phyloP scores from a whole-genome alignment of 2,888 invertebrate species.

The Rapana venosa region DNA sequence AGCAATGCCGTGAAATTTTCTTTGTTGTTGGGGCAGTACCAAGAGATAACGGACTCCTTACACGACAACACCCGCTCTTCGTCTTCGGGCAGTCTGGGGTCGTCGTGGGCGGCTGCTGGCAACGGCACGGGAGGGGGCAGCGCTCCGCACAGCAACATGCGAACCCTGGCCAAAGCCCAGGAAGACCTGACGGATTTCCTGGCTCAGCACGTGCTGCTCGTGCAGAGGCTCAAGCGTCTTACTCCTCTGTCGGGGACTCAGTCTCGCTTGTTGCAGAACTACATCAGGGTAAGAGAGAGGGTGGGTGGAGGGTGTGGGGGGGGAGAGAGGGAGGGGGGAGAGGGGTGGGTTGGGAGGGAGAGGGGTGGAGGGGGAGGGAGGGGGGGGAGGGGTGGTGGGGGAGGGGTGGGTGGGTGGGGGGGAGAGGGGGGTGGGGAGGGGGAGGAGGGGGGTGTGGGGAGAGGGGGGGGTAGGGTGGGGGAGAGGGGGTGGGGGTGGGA shows the following conservation, averaged over 20 bases:
- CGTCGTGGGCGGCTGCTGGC: no score
- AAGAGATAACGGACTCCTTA: conserved; percentile 63
- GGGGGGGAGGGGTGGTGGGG: not conserved
- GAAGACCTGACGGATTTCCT: conserved; percentile 68
- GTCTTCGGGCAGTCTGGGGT: not conserved
- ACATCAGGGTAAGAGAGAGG: conserved; percentile 59
- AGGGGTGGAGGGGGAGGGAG: no score
- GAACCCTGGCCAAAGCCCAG: conserved; percentile 70
- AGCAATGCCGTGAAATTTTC: no score
- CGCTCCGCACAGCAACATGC: conserved; percentile 59
- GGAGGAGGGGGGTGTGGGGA: no score
- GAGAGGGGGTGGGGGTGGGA: no score
- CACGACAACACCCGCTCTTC: conserved; percentile 57
- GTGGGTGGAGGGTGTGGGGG: not conserved
- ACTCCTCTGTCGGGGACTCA: conserved; percentile 63
- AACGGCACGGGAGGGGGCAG: conserved; percentile 44
- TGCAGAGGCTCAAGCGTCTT: conserved; percentile 63
- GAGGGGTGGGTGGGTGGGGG: not conserved
- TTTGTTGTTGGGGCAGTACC: no score
- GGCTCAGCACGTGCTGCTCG: conserved; percentile 59
- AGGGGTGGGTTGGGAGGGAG: not conserved
- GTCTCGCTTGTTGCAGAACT: conserved; percentile 60
- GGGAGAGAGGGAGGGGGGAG: not conserved
- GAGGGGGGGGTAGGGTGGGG: no score
- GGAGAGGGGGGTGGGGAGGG: no score